Evolutionary conservation across 2,888 invertebrate genomes (phyloP).

Genomic region (Ophion costatus): DNA sequence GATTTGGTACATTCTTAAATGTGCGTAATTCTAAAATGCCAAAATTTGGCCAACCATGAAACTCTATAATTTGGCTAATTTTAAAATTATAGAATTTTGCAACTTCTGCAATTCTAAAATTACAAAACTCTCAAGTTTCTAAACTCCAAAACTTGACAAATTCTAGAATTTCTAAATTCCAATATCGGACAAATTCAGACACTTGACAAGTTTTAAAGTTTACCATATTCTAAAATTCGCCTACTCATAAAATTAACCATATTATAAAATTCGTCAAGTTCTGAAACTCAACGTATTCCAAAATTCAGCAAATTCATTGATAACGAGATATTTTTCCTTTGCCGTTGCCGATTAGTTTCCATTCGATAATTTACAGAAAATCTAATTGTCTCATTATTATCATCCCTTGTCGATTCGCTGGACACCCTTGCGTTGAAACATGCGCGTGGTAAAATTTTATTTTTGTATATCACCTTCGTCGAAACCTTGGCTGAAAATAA

Average conservation of each 20-base stretch:
- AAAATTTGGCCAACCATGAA: no score
- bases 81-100: neutral
- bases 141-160: neutral
- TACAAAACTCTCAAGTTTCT: neutral
- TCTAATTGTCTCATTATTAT: neutral
- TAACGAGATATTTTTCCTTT: neutral
- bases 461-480: conserved; percentile 27
- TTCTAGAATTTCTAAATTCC: neutral
- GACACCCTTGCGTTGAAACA: neutral
- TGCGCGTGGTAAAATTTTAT: neutral
- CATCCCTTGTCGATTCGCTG: neutral
- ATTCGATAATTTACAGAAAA: neutral
- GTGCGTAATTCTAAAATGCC: neutral
- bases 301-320: no score
- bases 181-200: no score
- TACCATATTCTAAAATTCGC: neutral
- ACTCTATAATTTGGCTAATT: neutral
- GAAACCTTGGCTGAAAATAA: conserved; percentile 28
- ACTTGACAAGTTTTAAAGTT: no score
- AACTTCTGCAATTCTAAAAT: no score
- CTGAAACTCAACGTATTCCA: neutral
- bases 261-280: neutral
- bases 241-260: neutral
- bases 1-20: neutral
- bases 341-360: neutral